A percentile compares a stretch with the other conserved stretches of the same genome.
Conservation (phyloP, 2,797 vertebrate species). For the Hirundo rustica region DNA sequence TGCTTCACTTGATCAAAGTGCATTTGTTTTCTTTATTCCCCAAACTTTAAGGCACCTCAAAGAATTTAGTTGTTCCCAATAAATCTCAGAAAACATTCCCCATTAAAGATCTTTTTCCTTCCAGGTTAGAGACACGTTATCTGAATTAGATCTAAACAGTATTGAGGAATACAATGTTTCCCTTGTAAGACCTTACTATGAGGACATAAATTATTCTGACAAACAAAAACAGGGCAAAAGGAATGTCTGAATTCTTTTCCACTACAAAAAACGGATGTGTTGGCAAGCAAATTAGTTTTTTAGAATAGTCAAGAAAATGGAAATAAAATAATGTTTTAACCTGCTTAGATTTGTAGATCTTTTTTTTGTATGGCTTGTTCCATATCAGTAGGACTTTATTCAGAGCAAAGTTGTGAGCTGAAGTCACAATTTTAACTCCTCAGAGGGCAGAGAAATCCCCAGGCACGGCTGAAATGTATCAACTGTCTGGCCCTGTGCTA, state of each 20-base stretch:
- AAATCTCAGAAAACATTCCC: neutral
- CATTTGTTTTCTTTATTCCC: neutral
- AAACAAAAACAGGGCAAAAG: neutral
- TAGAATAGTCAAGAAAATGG: neutral
- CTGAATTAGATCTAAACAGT: neutral
- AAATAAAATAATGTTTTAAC: neutral
- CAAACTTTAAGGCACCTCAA: neutral
- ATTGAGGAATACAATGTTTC: neutral
- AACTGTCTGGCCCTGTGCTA: neutral
- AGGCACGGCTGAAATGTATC: accelerated
- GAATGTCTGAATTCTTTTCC: neutral
- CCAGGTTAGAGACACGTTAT: neutral
- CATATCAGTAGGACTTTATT: neutral
- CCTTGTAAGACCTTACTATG: neutral
- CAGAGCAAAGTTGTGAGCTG: neutral
- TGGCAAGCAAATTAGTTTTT: neutral
- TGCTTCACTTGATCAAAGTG: neutral
- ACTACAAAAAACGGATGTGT: neutral
- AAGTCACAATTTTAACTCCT: neutral
- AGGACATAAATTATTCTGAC: neutral
- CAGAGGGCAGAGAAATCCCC: neutral
- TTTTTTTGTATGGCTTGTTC: neutral
- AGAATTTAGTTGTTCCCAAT: neutral
- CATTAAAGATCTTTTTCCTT: neutral
- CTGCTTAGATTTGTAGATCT: neutral